phyloP scores from a whole-genome alignment of 2,888 invertebrate species.

The Nebria brevicollis region DNA sequence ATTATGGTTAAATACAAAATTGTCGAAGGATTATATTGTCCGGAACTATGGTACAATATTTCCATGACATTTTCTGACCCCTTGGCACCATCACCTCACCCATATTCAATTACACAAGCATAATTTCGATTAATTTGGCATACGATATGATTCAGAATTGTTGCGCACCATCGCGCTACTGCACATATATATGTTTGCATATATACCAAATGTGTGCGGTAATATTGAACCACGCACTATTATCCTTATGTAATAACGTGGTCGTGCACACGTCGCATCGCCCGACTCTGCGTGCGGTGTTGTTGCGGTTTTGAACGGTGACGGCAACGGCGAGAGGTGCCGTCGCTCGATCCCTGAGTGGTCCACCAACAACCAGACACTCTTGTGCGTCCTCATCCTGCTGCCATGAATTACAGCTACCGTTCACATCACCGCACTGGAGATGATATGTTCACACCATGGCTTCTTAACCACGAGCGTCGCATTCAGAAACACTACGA shows the following conservation, averaged over 20 bases:
- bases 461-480: background rate
- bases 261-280: background rate
- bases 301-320: background rate
- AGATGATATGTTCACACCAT: background rate
- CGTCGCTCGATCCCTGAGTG: background rate
- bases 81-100: background rate
- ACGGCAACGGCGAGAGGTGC: background rate
- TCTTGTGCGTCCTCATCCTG: background rate
- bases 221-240: background rate
- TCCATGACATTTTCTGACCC: background rate
- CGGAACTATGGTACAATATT: background rate
- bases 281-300: background rate
- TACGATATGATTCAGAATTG: background rate
- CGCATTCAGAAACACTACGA: too few species aligned
- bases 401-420: background rate
- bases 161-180: background rate
- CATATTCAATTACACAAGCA: background rate
- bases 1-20: background rate
- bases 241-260: slow-evolving; percentile 1
- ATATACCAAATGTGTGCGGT: too few species aligned
- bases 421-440: background rate
- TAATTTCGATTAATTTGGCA: background rate
- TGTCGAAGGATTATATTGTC: background rate
- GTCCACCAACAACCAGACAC: background rate
- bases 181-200: background rate